A percentile compares a stretch with the other conserved stretches of the same genome.
phyloP scores from a whole-genome alignment of 2,797 vertebrate genomes.

The Netta rufina region DNA sequence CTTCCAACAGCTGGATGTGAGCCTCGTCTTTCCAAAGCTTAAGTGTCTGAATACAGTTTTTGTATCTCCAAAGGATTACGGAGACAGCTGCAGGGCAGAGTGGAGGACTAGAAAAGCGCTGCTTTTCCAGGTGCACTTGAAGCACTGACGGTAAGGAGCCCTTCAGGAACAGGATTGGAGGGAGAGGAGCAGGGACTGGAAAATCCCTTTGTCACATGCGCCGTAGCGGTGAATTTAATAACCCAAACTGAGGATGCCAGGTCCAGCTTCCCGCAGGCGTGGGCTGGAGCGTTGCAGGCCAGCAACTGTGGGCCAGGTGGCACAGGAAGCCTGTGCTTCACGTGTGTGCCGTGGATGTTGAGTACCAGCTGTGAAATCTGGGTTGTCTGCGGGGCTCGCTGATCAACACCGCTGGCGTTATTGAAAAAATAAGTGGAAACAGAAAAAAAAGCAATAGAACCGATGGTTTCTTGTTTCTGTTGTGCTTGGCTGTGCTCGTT shows the following conservation, averaged over 20 bases:
- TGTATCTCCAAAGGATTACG: not conserved
- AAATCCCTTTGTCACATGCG: not conserved
- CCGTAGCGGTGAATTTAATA: not conserved
- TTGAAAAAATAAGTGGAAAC: not conserved
- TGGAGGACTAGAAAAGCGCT: not conserved
- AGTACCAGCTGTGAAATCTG: not conserved
- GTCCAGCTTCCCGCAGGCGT: fast-evolving
- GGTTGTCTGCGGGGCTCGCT: not conserved
- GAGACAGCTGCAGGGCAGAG: not conserved
- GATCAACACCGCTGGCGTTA: not conserved
- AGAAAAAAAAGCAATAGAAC: not conserved
- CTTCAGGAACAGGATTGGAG: not conserved
- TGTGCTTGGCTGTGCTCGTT: not conserved
- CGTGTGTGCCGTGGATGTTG: not conserved
- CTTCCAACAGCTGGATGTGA: not conserved
- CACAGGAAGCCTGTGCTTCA: not conserved
- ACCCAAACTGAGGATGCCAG: not conserved
- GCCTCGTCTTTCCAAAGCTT: not conserved
- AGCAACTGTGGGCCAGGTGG: not conserved
- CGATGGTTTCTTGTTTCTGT: not conserved
- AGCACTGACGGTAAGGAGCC: not conserved
- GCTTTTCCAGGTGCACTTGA: not conserved
- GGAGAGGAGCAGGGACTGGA: not conserved
- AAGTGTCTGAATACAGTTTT: not conserved
- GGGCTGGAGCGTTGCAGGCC: fast-evolving